These are phyloP conservation scores for Tipula helvola DNA, from an alignment of 2,888 invertebrate species.

Conservation along the genomic window DNA sequence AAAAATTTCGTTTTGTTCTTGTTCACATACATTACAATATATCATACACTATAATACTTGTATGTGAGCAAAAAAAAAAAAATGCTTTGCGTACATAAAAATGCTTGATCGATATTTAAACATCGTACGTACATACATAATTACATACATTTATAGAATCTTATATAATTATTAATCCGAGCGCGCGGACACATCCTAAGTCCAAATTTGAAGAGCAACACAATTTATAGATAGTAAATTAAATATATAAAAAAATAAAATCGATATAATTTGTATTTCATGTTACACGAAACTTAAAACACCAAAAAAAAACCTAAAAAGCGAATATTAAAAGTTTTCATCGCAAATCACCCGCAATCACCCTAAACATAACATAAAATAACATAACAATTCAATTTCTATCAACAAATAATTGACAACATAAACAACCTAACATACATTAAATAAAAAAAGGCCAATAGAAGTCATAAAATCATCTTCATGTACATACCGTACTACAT, in stretches of 20 bases:
- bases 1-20: background rate
- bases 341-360: background rate
- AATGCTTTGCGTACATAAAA: background rate
- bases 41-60: background rate
- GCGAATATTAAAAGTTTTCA: background rate
- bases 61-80: background rate
- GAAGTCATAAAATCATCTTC: conserved; percentile 4
- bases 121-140: background rate
- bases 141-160: background rate
- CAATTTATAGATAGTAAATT: background rate
- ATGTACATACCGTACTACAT: background rate
- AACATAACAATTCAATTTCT: conserved; percentile 4
- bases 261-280: background rate
- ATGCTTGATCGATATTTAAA: background rate
- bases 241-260: background rate
- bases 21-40: background rate
- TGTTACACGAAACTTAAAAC: background rate
- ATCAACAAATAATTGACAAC: conserved; percentile 4
- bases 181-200: background rate
- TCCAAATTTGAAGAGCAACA: background rate
- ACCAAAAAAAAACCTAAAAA: background rate
- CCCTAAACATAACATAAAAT: background rate
- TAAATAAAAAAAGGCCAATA: background rate
- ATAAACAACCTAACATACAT: background rate
- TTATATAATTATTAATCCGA: background rate